phyloP scores from a whole-genome alignment of 2,888 invertebrate genomes.

The Melanostoma mellinum region DNA sequence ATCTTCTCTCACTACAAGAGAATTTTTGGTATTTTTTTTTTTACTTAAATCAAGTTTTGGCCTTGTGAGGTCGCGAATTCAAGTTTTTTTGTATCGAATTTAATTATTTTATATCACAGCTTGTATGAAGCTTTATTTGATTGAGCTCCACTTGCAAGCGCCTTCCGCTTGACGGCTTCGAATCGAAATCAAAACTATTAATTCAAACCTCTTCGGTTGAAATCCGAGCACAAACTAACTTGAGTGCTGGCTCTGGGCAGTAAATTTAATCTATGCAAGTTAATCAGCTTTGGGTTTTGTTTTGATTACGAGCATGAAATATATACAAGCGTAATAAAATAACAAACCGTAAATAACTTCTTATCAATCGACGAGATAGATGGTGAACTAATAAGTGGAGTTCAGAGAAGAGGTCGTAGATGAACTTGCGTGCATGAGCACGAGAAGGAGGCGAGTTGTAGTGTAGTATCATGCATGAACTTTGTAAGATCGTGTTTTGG shows the following conservation, averaged over 20 bases:
- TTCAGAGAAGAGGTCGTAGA: conserved; percentile 4
- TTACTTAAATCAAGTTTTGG: conserved; percentile 14
- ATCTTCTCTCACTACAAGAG: conserved; percentile 19
- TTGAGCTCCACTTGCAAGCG: not conserved
- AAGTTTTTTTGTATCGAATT: conserved; percentile 6
- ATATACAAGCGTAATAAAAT: not conserved
- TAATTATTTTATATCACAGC: not conserved
- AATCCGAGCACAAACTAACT: conserved; percentile 47
- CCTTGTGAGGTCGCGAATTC: conserved; percentile 4
- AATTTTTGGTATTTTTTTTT: not conserved
- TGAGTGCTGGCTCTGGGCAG: conserved; percentile 34
- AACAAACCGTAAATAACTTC: conserved; percentile 19
- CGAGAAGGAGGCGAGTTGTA: not conserved
- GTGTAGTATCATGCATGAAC: conserved; percentile 7
- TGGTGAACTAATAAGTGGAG: not conserved
- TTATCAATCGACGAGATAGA: conserved; percentile 33
- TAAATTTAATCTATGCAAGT: conserved; percentile 45
- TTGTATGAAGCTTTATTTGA: not conserved
- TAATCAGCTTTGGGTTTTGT: conserved; percentile 35
- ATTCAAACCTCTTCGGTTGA: conserved; percentile 37
- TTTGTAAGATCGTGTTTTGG: conserved; percentile 1
- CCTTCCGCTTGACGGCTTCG: not conserved
- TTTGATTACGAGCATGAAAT: conserved; percentile 19
- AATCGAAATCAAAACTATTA: conserved; percentile 20
- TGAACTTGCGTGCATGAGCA: not conserved